Evolutionary conservation across 2,113 vertebrate species (phyloP).

Genomic region (Condylura cristata): DNA sequence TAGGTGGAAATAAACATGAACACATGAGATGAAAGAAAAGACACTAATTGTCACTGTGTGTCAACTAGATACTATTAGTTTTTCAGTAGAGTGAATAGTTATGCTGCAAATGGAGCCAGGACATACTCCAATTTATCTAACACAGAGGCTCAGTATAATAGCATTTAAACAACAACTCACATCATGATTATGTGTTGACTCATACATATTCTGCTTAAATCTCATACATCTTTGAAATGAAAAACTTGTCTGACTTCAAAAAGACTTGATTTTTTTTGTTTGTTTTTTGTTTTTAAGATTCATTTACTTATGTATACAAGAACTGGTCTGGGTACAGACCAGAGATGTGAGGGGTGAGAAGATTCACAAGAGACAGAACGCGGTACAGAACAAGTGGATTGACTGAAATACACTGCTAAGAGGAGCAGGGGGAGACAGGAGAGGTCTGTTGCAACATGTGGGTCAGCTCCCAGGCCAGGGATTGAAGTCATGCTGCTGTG

Average conservation of each 20-base stretch:
- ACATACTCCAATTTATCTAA: constrained; percentile 6
- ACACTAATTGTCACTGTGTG: not conserved
- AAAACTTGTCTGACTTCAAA: not conserved
- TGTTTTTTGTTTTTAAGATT: no score
- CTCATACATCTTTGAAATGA: not conserved
- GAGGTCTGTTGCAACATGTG: no score
- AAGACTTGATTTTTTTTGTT: constrained; percentile 37
- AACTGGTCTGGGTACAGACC: no score
- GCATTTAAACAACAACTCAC: not conserved
- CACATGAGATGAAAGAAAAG: not conserved
- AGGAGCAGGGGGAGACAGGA: no score
- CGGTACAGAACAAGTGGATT: no score
- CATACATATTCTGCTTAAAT: not conserved
- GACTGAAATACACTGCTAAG: no score
- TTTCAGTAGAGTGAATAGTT: not conserved
- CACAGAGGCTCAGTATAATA: not conserved
- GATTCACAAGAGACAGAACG: no score
- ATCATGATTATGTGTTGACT: not conserved
- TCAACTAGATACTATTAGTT: not conserved
- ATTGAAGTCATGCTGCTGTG: no score
- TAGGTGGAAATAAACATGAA: not conserved
- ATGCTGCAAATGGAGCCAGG: not conserved
- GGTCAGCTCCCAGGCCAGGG: no score
- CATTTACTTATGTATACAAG: no score
- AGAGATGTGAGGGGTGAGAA: no score